These are phyloP conservation scores for Cremastobaeus sp. DNA, from an alignment of 2,888 invertebrate genomes.

Conservation along the genomic window DNA sequence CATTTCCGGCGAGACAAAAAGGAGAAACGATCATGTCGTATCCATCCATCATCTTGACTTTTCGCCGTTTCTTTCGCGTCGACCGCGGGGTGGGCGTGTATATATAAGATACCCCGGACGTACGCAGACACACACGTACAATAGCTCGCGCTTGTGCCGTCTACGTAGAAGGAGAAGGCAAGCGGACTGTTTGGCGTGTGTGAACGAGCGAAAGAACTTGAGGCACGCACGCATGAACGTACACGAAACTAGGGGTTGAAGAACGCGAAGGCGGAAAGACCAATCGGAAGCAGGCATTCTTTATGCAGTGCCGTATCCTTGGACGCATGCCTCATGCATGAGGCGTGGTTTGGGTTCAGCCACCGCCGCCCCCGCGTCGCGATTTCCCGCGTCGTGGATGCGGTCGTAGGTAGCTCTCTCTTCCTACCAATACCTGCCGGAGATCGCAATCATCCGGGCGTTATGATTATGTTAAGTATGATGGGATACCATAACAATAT, in stretches of 20 bases:
- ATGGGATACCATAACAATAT: slow-evolving; percentile 57
- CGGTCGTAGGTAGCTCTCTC: slow-evolving; percentile 13
- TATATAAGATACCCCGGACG: slow-evolving; percentile 50
- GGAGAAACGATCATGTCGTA: slow-evolving; percentile 48
- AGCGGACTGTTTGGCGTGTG: slow-evolving; percentile 42
- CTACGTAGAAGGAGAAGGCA: slow-evolving; percentile 59
- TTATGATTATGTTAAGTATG: slow-evolving; percentile 60
- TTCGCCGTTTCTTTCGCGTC: slow-evolving; percentile 25
- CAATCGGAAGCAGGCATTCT: slow-evolving; percentile 78
- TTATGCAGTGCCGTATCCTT: slow-evolving; percentile 72
- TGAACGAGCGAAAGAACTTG: slow-evolving; percentile 48
- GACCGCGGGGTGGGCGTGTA: slow-evolving; percentile 52
- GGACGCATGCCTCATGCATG: slow-evolving; percentile 73
- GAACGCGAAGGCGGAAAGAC: slow-evolving; percentile 68
- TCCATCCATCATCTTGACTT: slow-evolving; percentile 48
- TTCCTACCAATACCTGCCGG: slow-evolving; percentile 29
- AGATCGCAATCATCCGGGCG: slow-evolving; percentile 60
- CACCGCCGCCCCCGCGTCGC: slow-evolving; percentile 51
- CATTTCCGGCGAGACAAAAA: too few species aligned
- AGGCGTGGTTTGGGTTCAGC: slow-evolving; percentile 73
- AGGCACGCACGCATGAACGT: slow-evolving; percentile 59
- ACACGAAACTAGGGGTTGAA: slow-evolving; percentile 64
- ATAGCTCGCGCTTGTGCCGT: background rate
- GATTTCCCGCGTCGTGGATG: slow-evolving; percentile 44
- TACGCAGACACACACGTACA: slow-evolving; percentile 49